Evolutionary conservation across 1,140 invertebrate species (phyloP), one percentile per base, ranked within the genome.

Genomic region (Mycetomoellerius zeteki): DNA sequence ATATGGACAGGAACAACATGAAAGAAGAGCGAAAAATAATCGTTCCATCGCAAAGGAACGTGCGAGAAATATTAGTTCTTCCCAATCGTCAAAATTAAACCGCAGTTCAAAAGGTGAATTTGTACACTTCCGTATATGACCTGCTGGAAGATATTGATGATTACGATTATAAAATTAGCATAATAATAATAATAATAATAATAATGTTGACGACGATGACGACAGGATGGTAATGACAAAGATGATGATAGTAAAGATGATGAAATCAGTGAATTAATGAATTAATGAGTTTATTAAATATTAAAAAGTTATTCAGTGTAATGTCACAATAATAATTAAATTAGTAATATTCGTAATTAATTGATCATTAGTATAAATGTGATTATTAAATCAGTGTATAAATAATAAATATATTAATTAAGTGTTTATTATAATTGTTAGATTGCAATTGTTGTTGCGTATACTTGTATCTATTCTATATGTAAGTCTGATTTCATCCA

Each of bases 41-140:
- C 73, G 54, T 5, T 62, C 52, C 60, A n/a, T 85, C 43, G 14
- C 14, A 50, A 87, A 65, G 24, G 75, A 85, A 72, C 58, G 50
- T 60, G 67, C 14, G 21, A 75, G 56, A 4, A 72, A 50, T 60
- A 54, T 72, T 30, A 60, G 78, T 60, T 30, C 21, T 54, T 43
- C 43, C 0, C 37, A 58, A 47, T 52, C 47, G 10, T 71, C 30
- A 1, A 82, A 56, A 58, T 27, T 33, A 47, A 86, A 67, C 75
- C 56, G n/a, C 12, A 82, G 58, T 67, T 4, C 16, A 3, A 89
- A 77, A 88, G 75, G 72, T 56, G 86, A 90, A 69, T 87, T 92
- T 21, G 85, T 77, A 14, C 90, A 92, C 76, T 92, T 92, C 12
- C 91, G 92, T 75, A 86, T 93, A 87, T 93, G 88, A 88, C 5